phyloP scores from a whole-genome alignment of 2,113 vertebrate species.

The Phrynosoma blainvillii region DNA sequence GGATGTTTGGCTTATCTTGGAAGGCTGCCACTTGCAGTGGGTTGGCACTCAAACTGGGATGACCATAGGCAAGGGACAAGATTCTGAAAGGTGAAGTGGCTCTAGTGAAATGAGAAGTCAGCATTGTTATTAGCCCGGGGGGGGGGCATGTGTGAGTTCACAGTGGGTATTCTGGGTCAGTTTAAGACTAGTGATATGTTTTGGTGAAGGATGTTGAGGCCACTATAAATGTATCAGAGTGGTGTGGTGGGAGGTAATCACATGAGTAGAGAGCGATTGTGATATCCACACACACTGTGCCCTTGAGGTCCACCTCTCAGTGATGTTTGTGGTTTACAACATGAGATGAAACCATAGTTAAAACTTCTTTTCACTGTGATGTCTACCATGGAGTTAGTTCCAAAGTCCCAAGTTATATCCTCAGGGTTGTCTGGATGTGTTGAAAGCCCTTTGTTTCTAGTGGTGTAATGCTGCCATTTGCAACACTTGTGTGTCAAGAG shows the following conservation, averaged over 20 bases:
- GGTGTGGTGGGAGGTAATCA: background rate
- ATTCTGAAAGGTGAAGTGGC: background rate
- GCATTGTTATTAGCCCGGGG: background rate
- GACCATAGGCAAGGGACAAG: background rate
- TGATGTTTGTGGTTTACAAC: background rate
- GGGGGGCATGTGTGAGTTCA: background rate
- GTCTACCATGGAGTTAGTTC: background rate
- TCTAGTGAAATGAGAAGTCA: background rate
- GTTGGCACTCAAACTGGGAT: background rate
- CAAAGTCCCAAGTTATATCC: background rate
- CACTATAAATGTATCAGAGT: background rate
- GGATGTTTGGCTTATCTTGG: no score
- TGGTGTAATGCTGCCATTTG: background rate
- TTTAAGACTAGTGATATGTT: background rate
- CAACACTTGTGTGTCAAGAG: background rate
- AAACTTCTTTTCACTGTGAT: background rate
- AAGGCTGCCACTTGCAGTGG: background rate
- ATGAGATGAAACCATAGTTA: background rate
- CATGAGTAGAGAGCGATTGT: background rate
- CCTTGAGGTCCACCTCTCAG: background rate
- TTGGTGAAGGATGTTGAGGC: background rate
- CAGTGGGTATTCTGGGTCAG: background rate
- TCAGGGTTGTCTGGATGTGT: background rate
- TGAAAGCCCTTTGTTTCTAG: background rate
- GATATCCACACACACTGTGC: no score